phyloP scores from a whole-genome alignment of 2,888 invertebrate genomes.

The Gastrophysa polygoni region DNA sequence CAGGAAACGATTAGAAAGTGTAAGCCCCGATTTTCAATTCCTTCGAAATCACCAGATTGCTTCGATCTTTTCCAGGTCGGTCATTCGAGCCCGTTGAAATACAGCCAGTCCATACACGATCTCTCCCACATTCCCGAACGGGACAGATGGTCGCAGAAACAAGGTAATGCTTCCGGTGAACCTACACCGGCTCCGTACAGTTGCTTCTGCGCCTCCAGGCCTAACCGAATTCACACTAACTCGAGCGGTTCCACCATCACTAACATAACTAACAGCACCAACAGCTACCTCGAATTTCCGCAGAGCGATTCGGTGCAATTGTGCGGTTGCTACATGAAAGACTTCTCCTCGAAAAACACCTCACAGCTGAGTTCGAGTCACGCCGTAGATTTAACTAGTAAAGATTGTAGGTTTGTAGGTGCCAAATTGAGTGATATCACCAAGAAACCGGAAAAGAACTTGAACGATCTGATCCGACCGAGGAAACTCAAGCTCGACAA shows the following conservation, averaged over 20 bases:
- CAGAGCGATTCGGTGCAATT: conserved; percentile 53
- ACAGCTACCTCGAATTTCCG: conserved; percentile 23
- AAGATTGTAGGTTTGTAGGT: conserved; percentile 29
- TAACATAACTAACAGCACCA: conserved; percentile 46
- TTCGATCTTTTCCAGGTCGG: conserved; percentile 74
- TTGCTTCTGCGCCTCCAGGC: conserved; percentile 43
- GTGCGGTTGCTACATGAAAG: conserved; percentile 57
- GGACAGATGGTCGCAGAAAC: conserved; percentile 53
- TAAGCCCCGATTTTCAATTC: conserved; percentile 64
- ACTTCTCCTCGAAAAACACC: conserved; percentile 52
- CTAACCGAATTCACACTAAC: conserved; percentile 36
- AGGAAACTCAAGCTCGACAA: conserved; percentile 54
- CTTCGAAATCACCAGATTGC: no score
- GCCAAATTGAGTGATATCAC: conserved; percentile 45
- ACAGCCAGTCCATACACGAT: conserved; percentile 87
- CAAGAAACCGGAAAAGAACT: conserved; percentile 46
- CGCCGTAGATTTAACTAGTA: conserved; percentile 26
- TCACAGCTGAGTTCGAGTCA: conserved; percentile 44
- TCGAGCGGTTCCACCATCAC: conserved; percentile 41
- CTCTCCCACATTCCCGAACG: conserved; percentile 73
- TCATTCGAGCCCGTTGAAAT: conserved; percentile 77
- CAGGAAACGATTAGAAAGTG: conserved; percentile 83
- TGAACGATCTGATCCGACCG: conserved; percentile 50
- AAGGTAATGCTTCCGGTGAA: conserved; percentile 37
- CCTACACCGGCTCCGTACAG: conserved; percentile 28